These are phyloP conservation scores for Danionella dracula DNA, from an alignment of 2,797 vertebrate species.

Conservation along the genomic window DNA sequence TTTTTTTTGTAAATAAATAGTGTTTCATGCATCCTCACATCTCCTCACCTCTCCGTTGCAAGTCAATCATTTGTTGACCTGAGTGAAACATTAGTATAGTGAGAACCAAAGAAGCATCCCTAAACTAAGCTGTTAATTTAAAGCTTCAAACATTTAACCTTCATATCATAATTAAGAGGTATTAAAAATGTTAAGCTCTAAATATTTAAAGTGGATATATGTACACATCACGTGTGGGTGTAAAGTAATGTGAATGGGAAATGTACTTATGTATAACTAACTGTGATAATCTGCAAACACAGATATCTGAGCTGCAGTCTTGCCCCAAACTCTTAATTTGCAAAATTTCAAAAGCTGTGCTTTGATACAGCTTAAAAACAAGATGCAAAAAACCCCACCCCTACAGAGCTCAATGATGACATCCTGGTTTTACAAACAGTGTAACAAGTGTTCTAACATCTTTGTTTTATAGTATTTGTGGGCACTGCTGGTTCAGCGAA, in stretches of 20 bases:
- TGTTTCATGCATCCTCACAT: too few relatives aligned
- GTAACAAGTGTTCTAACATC: slow-evolving; percentile 1
- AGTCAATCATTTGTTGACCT: too few relatives aligned
- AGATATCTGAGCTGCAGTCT: slow-evolving; percentile 7
- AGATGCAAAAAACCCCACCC: slow-evolving; percentile 26
- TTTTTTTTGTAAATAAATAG: too few relatives aligned
- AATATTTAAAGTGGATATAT: background rate
- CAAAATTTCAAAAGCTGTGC: slow-evolving; percentile 24
- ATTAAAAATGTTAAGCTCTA: slow-evolving; percentile 5
- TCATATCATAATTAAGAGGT: too few relatives aligned
- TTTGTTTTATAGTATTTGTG: background rate
- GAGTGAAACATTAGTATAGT: too few relatives aligned
- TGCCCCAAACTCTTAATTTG: slow-evolving; percentile 14
- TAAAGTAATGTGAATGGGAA: background rate
- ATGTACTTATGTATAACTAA: background rate
- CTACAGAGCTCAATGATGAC: slow-evolving; percentile 34
- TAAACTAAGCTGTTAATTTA: too few relatives aligned
- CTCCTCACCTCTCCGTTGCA: too few relatives aligned
- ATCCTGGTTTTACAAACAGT: slow-evolving; percentile 1
- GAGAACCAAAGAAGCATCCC: too few relatives aligned
- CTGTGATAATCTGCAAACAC: slow-evolving; percentile 20
- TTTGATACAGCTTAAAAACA: slow-evolving; percentile 16
- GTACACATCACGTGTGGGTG: slow-evolving; percentile 2
- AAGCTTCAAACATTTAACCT: too few relatives aligned
- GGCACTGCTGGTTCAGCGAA: background rate